phyloP scores from a whole-genome alignment of 53 echinoderm and acorn worm species.

The Temnopleurus reevesii region DNA sequence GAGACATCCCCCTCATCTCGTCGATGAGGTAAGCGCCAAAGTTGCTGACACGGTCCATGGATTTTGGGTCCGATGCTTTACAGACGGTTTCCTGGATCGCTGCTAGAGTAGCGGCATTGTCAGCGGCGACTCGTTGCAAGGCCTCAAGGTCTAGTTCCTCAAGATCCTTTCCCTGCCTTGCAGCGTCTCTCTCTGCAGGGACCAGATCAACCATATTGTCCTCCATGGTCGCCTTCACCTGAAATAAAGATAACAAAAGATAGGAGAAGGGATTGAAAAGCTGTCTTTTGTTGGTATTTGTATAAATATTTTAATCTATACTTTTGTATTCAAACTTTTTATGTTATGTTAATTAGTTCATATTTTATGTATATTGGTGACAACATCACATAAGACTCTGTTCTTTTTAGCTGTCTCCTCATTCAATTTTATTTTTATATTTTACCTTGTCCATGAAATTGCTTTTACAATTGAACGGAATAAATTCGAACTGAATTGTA shows the following conservation, averaged over 20 bases:
- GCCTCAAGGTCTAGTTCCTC: conserved; percentile 49
- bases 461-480: no score
- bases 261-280: no score
- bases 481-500: no score
- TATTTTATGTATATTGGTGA: no score
- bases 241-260: conserved; percentile 36
- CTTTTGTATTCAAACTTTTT: no score
- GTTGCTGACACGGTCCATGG: conserved; percentile 23
- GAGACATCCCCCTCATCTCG: conserved; percentile 8
- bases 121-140: conserved; percentile 40
- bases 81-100: conserved; percentile 40
- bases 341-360: no score
- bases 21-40: conserved; percentile 19
- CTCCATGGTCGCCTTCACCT: conserved; percentile 37
- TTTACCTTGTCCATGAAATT: no score
- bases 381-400: no score
- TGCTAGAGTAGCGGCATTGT: conserved; percentile 31
- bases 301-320: no score
- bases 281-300: no score
- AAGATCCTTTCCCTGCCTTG: conserved; percentile 38
- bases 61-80: conserved; percentile 41
- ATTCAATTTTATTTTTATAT: no score
- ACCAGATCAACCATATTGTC: conserved; percentile 27
- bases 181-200: conserved; percentile 46
- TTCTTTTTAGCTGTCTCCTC: no score